Evolutionary conservation across 2,888 invertebrate genomes (phyloP).

Genomic region (Phlogophora meticulosa): DNA sequence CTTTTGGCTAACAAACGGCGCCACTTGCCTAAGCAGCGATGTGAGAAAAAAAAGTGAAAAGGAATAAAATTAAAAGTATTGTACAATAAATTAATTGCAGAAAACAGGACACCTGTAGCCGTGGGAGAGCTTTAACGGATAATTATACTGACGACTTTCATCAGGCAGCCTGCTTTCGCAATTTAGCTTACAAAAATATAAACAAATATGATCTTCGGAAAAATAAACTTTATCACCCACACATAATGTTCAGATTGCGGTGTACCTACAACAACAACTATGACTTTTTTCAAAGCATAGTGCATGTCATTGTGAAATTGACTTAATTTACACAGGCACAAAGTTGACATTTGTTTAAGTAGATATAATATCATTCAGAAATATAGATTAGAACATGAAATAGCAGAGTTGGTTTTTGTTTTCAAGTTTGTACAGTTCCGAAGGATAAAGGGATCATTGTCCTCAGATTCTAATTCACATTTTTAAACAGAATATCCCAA

Average conservation of each 20-base stretch:
- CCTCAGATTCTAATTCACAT: background rate
- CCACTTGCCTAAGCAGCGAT: conserved; percentile 59
- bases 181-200: no score
- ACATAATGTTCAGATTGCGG: no score
- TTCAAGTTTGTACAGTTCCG: background rate
- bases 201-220: no score
- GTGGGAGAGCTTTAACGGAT: background rate
- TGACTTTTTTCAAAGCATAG: no score
- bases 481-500: background rate
- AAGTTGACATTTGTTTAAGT: no score
- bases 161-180: background rate
- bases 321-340: no score
- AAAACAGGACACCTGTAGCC: conserved; percentile 6
- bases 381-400: no score
- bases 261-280: no score
- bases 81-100: conserved; percentile 11
- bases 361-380: no score
- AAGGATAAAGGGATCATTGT: background rate
- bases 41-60: conserved; percentile 33
- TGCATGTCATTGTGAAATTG: no score
- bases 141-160: conserved; percentile 13
- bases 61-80: conserved; percentile 42
- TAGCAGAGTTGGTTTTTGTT: background rate
- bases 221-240: no score
- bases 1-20: conserved; percentile 59